Conservation (phyloP, 2,797 vertebrate genomes). For the Apodemus agrarius region DNA sequence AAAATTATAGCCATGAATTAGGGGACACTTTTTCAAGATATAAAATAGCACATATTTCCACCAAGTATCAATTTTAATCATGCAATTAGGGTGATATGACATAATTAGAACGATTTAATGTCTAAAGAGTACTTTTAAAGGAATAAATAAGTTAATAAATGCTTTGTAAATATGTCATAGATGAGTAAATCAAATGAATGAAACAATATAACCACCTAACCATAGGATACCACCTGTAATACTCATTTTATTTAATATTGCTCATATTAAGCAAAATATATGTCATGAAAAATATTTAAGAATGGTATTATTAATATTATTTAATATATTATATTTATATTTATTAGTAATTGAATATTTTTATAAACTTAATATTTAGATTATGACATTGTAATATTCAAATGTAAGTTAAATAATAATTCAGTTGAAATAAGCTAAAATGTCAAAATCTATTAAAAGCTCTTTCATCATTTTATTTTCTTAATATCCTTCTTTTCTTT, state of each 20-base stretch:
- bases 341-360: not conserved
- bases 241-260: not conserved
- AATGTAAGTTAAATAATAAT: not conserved
- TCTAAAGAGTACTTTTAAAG: constrained; percentile 13
- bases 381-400: not conserved
- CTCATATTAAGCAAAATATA: not conserved
- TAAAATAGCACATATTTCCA: constrained; percentile 76
- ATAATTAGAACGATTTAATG: constrained; percentile 75
- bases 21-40: constrained; percentile 62
- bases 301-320: not conserved
- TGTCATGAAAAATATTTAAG: not conserved
- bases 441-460: not conserved
- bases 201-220: not conserved
- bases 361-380: not conserved
- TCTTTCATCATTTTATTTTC: not conserved
- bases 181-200: not conserved
- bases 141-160: not conserved
- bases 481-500: not conserved
- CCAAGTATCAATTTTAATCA: constrained; percentile 79
- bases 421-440: not conserved
- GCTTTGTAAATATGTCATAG: not conserved
- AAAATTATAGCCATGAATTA: constrained; percentile 44
- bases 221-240: not conserved
- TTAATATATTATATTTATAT: not conserved
- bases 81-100: constrained; percentile 72